phyloP scores from a whole-genome alignment of 2,113 vertebrate genomes.

The Argyrosomus japonicus region DNA sequence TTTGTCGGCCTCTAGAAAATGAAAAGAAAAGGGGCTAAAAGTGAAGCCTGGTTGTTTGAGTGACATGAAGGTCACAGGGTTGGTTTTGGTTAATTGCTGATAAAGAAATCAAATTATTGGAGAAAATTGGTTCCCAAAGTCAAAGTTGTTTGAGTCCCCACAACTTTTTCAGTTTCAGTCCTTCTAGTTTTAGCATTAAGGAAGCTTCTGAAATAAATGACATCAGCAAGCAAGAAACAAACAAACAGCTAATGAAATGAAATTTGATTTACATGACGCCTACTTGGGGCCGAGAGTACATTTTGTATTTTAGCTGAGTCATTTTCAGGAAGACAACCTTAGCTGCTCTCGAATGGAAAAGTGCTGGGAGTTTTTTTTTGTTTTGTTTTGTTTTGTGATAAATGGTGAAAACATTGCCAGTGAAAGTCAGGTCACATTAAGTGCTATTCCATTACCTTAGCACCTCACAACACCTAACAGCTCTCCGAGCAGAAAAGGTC shows the following conservation, averaged over 20 bases:
- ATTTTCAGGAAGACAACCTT: constrained; percentile 6
- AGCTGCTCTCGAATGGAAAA: constrained; percentile 32
- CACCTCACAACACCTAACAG: constrained; percentile 38
- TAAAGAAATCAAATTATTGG: constrained; percentile 20
- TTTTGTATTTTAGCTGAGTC: constrained; percentile 12
- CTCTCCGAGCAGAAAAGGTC: constrained; percentile 24
- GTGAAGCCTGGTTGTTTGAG: constrained; percentile 2
- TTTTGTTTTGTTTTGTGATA: constrained; percentile 14
- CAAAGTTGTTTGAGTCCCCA: background rate
- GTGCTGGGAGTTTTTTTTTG: background rate
- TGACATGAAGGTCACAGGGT: constrained; percentile 44
- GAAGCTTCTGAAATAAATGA: background rate
- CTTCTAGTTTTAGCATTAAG: background rate
- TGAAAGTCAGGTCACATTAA: constrained; percentile 52
- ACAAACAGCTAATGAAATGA: background rate
- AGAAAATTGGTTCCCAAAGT: constrained; percentile 30
- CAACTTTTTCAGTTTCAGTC: background rate
- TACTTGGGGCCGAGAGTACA: background rate
- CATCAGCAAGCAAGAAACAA: constrained; percentile 1
- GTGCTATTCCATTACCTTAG: constrained; percentile 51
- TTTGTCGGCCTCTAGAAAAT: constrained; percentile 1
- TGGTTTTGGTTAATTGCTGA: constrained; percentile 43
- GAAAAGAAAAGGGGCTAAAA: background rate
- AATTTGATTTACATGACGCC: background rate
- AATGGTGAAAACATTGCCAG: constrained; percentile 42